Evolutionary conservation across 2,888 invertebrate genomes (phyloP).

Genomic region (Hemithea aestivaria): DNA sequence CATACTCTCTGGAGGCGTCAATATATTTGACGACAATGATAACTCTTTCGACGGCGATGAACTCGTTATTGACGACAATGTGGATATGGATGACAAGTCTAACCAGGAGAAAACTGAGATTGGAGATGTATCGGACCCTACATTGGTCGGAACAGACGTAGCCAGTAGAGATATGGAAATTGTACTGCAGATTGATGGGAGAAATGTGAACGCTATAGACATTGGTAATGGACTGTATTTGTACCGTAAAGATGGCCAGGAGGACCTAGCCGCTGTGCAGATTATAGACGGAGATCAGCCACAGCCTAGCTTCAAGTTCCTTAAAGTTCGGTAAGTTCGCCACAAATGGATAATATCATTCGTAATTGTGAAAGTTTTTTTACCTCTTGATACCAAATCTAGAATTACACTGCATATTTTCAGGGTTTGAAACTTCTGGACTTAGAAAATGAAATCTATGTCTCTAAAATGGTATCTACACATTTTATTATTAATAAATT

Average conservation of each 20-base stretch:
- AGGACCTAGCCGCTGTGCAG: constrained; percentile 69
- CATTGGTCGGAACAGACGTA: constrained; percentile 41
- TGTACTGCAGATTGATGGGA: constrained; percentile 69
- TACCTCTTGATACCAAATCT: too few relatives aligned
- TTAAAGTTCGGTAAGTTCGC: constrained; percentile 70
- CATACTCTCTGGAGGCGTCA: constrained; percentile 70
- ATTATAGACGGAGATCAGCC: constrained; percentile 60
- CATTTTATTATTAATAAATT: too few relatives aligned
- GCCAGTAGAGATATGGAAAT: constrained; percentile 65
- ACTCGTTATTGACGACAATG: constrained; percentile 72
- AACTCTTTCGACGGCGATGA: constrained; percentile 73
- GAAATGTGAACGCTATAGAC: constrained; percentile 70
- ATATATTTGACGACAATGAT: constrained; percentile 75
- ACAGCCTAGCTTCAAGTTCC: constrained; percentile 64
- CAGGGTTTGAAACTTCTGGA: too few relatives aligned
- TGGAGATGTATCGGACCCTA: constrained; percentile 35
- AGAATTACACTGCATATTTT: too few relatives aligned
- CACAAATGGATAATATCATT: too few relatives aligned
- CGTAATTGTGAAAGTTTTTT: too few relatives aligned
- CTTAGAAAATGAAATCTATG: too few relatives aligned
- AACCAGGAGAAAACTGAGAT: constrained; percentile 16
- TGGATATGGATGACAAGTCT: constrained; percentile 52
- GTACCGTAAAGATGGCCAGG: constrained; percentile 63
- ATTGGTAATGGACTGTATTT: constrained; percentile 72
- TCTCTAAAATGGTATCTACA: too few relatives aligned